Percentiles rank a stretch among this genome's conserved stretches.
phyloP scores from a whole-genome alignment of 2,888 invertebrate species.

The Eupithecia exiguata region DNA sequence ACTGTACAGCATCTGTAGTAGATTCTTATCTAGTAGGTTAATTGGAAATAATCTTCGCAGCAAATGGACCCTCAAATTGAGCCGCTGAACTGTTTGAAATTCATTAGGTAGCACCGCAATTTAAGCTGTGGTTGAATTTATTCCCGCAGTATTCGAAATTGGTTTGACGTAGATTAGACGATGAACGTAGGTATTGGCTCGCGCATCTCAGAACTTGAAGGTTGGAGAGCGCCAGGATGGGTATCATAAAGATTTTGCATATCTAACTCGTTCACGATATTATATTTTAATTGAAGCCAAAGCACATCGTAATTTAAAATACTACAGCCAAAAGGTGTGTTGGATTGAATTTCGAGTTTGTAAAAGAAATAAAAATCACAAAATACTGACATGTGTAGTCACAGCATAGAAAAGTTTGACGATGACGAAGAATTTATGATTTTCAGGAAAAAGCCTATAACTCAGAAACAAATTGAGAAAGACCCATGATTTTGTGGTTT shows the following conservation, averaged over 20 bases:
- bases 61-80: slow-evolving; percentile 50
- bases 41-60: slow-evolving; percentile 48
- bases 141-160: slow-evolving; percentile 42
- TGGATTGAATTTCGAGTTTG: no score
- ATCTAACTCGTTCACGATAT: neutral
- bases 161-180: slow-evolving; percentile 36
- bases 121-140: slow-evolving; percentile 46
- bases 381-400: no score
- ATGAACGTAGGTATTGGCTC: slow-evolving; percentile 7
- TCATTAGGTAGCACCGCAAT: slow-evolving; percentile 47
- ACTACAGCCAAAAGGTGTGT: neutral
- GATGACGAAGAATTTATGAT: no score
- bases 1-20: slow-evolving; percentile 40
- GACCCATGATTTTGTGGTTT: no score
- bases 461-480: no score
- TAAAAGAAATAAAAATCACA: no score
- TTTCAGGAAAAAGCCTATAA: no score
- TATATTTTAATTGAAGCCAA: neutral
- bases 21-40: slow-evolving; percentile 47
- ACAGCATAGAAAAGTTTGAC: no score
- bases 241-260: slow-evolving; percentile 2
- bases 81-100: slow-evolving; percentile 50
- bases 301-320: neutral
- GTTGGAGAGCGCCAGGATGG: neutral
- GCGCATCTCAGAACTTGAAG: slow-evolving; percentile 7